Conservation (phyloP, 2,797 vertebrate species). For the Bufotes viridis region DNA sequence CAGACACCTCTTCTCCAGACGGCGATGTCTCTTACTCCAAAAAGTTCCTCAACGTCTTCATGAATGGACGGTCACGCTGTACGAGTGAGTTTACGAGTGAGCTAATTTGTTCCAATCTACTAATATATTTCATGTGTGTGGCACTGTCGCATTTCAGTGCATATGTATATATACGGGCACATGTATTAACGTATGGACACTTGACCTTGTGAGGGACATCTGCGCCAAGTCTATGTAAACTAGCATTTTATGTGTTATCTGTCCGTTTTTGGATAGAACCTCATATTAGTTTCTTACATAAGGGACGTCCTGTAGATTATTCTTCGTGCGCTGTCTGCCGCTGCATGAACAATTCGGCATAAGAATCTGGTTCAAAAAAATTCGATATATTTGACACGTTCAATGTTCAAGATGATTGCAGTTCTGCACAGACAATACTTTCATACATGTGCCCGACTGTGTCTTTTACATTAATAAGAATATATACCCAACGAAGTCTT, state of each 20-base stretch:
- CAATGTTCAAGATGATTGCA: not conserved
- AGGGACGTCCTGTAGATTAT: too few species aligned
- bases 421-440: not conserved
- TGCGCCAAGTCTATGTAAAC: not conserved
- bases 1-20: conserved; percentile 91
- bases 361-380: not conserved
- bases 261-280: not conserved
- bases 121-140: not conserved
- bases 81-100: conserved; percentile 86
- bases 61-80: conserved; percentile 91
- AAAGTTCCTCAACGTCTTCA: conserved; percentile 98
- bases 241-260: not conserved
- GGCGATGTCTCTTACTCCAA: conserved; percentile 91
- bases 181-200: not conserved
- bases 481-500: not conserved
- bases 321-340: too few species aligned
- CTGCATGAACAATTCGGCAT: not conserved
- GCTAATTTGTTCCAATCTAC: conserved; percentile 7
- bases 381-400: too few species aligned
- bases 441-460: not conserved
- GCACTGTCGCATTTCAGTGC: not conserved
- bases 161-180: not conserved
- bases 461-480: not conserved
- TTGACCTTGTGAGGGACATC: not conserved
- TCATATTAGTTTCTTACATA: too few species aligned